phyloP scores from a whole-genome alignment of 2,888 invertebrate species.

The Neuroscelio doddi region DNA sequence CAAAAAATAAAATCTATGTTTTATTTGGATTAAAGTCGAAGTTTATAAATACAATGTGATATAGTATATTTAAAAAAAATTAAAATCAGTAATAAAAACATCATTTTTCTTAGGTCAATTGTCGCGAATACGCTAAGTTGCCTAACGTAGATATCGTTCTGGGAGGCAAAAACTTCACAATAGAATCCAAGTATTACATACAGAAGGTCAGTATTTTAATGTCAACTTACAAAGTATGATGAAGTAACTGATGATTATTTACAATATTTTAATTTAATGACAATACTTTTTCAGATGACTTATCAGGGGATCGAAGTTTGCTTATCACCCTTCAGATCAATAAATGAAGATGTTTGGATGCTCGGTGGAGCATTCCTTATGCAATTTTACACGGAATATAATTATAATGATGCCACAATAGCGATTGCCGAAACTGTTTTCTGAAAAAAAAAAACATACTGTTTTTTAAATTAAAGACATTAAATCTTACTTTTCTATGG shows the following conservation, averaged over 20 bases:
- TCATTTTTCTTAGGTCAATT: constrained; percentile 73
- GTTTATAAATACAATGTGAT: constrained; percentile 3
- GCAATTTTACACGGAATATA: constrained; percentile 73
- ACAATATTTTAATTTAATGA: too few species aligned
- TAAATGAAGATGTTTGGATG: constrained; percentile 62
- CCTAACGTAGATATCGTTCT: constrained; percentile 77
- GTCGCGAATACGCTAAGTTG: constrained; percentile 75
- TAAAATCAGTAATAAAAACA: constrained; percentile 5
- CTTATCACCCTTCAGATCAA: constrained; percentile 71
- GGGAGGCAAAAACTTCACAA: constrained; percentile 75
- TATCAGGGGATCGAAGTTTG: constrained; percentile 66
- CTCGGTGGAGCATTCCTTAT: constrained; percentile 73
- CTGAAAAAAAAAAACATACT: constrained; percentile 34
- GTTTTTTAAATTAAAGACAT: too few species aligned
- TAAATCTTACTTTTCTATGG: not conserved
- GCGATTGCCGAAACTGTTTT: constrained; percentile 69
- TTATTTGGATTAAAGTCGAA: constrained; percentile 5
- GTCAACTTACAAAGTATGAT: too few species aligned
- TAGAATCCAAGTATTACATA: constrained; percentile 78
- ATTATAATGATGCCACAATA: constrained; percentile 67
- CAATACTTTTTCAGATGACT: constrained; percentile 65
- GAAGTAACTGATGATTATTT: too few species aligned
- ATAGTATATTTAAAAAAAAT: constrained; percentile 13
- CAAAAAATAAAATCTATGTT: constrained; percentile 4
- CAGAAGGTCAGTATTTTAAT: too few species aligned